Conservation (phyloP, 2,113 vertebrate species). For the Cynopterus brachyotis region DNA sequence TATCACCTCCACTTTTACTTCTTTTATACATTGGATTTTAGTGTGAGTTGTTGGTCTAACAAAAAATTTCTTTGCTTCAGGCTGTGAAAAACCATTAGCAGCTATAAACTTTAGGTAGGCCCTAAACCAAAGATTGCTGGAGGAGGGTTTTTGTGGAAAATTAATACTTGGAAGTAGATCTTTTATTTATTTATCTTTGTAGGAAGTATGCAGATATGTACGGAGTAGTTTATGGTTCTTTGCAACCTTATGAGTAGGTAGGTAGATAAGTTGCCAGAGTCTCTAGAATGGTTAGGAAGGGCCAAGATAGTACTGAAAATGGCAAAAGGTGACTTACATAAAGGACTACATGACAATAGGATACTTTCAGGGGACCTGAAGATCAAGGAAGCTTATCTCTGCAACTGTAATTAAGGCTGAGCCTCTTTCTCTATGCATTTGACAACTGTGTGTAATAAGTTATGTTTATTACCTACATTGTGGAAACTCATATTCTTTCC, state of each 20-base stretch:
- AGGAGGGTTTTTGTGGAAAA: background rate
- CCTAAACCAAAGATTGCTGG: background rate
- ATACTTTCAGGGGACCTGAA: background rate
- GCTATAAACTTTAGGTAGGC: background rate
- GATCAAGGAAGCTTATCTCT: background rate
- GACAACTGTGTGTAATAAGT: background rate
- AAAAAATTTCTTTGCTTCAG: slow-evolving; percentile 25
- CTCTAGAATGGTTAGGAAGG: background rate
- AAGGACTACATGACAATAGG: background rate
- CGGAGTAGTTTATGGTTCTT: background rate
- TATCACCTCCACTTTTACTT: background rate
- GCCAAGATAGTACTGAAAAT: background rate
- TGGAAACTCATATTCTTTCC: background rate
- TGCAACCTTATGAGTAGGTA: background rate
- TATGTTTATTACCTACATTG: background rate
- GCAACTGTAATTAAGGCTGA: background rate
- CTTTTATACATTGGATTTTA: slow-evolving; percentile 8
- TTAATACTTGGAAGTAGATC: background rate
- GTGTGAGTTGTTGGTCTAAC: background rate
- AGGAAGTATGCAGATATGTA: background rate
- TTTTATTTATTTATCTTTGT: background rate
- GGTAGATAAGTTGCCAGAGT: background rate
- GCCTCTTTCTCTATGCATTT: background rate
- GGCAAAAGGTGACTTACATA: background rate
- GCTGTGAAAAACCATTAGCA: background rate